phyloP scores from a whole-genome alignment of 2,888 invertebrate species.

The Xylocampa areola region DNA sequence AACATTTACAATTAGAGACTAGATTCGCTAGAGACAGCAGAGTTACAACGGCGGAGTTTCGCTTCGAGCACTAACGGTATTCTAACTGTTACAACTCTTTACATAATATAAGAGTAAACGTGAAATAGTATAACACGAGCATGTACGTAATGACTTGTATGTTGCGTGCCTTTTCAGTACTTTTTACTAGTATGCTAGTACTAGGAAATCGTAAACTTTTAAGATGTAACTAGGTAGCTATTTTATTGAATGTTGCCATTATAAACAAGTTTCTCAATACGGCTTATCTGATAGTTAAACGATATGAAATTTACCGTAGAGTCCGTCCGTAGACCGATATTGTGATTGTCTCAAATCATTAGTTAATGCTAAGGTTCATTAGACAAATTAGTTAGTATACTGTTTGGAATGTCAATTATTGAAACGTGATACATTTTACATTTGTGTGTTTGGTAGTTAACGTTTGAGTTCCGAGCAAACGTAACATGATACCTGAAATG shows the following conservation, averaged over 20 bases:
- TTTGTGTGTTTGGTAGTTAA: not conserved
- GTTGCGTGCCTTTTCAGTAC: conserved; percentile 33
- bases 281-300: conserved; percentile 11
- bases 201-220: conserved; percentile 33
- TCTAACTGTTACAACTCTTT: conserved; percentile 60
- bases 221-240: conserved; percentile 16
- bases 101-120: conserved; percentile 67
- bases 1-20: conserved; percentile 21
- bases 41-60: conserved; percentile 38
- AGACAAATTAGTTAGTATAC: not conserved
- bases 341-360: conserved; percentile 14
- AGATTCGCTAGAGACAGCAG: conserved; percentile 8
- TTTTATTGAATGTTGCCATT: conserved; percentile 25
- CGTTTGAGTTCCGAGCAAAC: too few species aligned
- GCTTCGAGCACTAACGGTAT: conserved; percentile 61
- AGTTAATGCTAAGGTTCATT: conserved; percentile 16
- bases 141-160: conserved; percentile 30
- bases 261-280: conserved; percentile 12
- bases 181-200: conserved; percentile 36
- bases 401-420: not conserved
- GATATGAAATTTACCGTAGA: conserved; percentile 10
- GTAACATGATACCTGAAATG: too few species aligned
- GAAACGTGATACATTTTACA: not conserved
- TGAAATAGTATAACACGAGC: conserved; percentile 43
- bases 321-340: not conserved